Evolutionary conservation across 37 sponge, comb jelly and placozoan species (phyloP), one percentile per base, ranked within the genome.

Genomic region (Diacarnus erythraeanus): DNA sequence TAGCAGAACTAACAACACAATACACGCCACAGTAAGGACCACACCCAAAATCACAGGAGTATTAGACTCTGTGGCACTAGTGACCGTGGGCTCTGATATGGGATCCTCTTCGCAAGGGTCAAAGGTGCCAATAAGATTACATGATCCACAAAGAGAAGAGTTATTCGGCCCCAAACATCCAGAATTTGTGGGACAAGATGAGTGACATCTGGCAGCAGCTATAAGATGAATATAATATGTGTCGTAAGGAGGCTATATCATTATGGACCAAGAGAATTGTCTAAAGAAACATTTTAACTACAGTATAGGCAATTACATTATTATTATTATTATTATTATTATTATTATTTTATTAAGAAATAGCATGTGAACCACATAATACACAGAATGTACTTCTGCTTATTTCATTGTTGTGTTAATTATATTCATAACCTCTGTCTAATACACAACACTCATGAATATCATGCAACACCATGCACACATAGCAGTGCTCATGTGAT

Each of bases 151-250:
- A 1, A 80, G 70, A n/a, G 42, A 59, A 2, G 66, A 38, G 37
- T 80, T 64, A 8, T 38, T 38, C 30, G 87, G 81, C 17, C 87
- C 87, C 36, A 80, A 59, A 56, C 87, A 86, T 0, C 87, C 87
- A 27, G 76, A 75, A 20, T 47, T 61, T 2, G 59, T 1, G 2
- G 1, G 33, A 64, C 87, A 86, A 22, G 81, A 86, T 26, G 73
- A 37, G 34, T 80, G 51, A 41, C 87, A 80, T 29, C 47, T 44
- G 39, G 83, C 67, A 34, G 74, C 20, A 10, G 66, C 80, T 51
- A 21, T 42, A 23, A 80, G 1, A 58, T 2, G 63, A 35, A 60
- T 66, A 40, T 40, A 42, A 42, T 64, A 12, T 38, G 3, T 4
- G 12, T 67, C 67, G 25, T 35, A 8, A 38, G 41, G 15, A 70